phyloP scores from a whole-genome alignment of 1,140 invertebrate genomes.

The Ceratina japonica region DNA sequence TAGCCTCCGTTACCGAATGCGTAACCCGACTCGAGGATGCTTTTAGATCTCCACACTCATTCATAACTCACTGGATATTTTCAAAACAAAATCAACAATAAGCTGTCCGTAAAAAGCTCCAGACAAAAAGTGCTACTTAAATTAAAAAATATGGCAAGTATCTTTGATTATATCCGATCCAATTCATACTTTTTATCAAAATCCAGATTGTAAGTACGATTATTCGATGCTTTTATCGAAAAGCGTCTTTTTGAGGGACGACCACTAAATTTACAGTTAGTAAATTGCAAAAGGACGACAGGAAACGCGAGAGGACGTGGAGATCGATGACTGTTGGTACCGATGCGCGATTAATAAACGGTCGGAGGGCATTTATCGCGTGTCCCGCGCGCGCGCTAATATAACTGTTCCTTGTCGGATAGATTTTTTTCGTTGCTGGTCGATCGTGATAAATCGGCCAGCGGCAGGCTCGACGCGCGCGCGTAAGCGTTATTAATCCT shows the following conservation, averaged over 20 bases:
- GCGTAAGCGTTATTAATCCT: constrained; percentile 12
- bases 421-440: background rate
- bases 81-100: too few relatives aligned
- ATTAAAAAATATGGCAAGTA: too few relatives aligned
- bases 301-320: background rate
- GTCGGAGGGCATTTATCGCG: background rate
- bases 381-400: background rate
- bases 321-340: background rate
- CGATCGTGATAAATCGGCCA: constrained; percentile 16
- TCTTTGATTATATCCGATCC: too few relatives aligned
- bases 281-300: too few relatives aligned
- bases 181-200: too few relatives aligned
- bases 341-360: background rate
- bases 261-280: too few relatives aligned
- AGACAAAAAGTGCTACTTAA: too few relatives aligned
- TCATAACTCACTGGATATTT: too few relatives aligned
- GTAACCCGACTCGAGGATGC: background rate
- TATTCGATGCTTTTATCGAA: too few relatives aligned
- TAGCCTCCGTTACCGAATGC: background rate
- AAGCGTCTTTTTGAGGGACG: too few relatives aligned
- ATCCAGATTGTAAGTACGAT: too few relatives aligned
- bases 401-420: constrained; percentile 6
- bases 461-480: background rate
- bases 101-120: too few relatives aligned
- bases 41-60: background rate